Evolutionary conservation across 53 echinoderm and acorn worm species (phyloP).

Genomic region (Luidia sarsii): DNA sequence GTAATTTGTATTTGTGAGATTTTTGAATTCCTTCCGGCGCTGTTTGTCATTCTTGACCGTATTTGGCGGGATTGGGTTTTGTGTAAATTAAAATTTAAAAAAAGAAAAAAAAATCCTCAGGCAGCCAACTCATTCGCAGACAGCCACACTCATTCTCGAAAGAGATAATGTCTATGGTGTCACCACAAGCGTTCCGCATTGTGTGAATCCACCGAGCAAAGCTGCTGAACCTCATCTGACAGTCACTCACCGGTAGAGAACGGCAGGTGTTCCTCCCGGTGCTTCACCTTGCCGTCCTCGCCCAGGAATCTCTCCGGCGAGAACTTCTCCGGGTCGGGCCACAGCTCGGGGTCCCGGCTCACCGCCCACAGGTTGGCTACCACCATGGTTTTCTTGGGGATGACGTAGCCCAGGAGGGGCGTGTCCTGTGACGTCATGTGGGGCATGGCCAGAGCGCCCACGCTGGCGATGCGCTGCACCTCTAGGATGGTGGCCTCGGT

Average conservation of each 20-base stretch:
- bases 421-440: constrained; percentile 24
- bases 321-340: constrained; percentile 53
- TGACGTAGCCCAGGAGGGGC: constrained; percentile 20
- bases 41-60: too few relatives aligned
- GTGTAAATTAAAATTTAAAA: too few relatives aligned
- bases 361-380: constrained; percentile 55
- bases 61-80: too few relatives aligned
- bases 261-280: constrained; percentile 13
- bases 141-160: too few relatives aligned
- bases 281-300: constrained; percentile 8
- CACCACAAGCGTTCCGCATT: too few relatives aligned
- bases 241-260: constrained; percentile 47
- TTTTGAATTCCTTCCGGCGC: too few relatives aligned
- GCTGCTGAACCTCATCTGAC: too few relatives aligned
- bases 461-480: constrained; percentile 32
- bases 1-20: too few relatives aligned
- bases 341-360: constrained; percentile 21
- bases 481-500: constrained; percentile 38
- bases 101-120: too few relatives aligned
- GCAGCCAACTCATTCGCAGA: too few relatives aligned
- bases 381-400: constrained; percentile 49
- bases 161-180: too few relatives aligned
- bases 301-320: constrained; percentile 50
- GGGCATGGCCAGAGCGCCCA: constrained; percentile 12
- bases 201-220: too few relatives aligned